Conservation (phyloP, 1,140 invertebrate genomes). For the Cepaea nemoralis region DNA sequence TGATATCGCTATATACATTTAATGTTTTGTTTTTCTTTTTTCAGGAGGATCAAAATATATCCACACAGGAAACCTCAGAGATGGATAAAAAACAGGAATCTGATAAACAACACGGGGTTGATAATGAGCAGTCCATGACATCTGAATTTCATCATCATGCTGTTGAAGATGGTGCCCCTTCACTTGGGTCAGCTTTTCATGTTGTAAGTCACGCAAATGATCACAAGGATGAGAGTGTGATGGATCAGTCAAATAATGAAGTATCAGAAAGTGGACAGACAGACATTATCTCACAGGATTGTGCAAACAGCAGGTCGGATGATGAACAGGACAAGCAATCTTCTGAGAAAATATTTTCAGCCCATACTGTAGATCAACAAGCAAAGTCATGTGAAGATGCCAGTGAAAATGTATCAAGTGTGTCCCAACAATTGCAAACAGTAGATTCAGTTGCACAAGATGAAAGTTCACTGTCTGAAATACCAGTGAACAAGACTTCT, state of each 20-base stretch:
- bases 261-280: not conserved
- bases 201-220: constrained; percentile 3
- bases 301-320: not conserved
- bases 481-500: not conserved
- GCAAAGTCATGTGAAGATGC: not conserved
- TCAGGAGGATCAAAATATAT: not conserved
- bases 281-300: not conserved
- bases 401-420: not conserved
- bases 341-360: constrained; percentile 20
- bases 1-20: too few relatives aligned
- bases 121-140: not conserved
- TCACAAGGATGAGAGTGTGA: not conserved
- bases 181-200: constrained; percentile 22
- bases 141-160: constrained; percentile 4
- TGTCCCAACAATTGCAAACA: not conserved
- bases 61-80: not conserved
- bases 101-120: not conserved
- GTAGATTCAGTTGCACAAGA: not conserved
- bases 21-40: not conserved
- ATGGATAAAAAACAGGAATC: not conserved
- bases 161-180: not conserved
- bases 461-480: not conserved
- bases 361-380: not conserved
- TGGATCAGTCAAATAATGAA: not conserved
- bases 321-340: not conserved